These are phyloP conservation scores for Rhynchopsitta pachyrhyncha DNA, from an alignment of 2,113 vertebrate species.

Conservation along the genomic window DNA sequence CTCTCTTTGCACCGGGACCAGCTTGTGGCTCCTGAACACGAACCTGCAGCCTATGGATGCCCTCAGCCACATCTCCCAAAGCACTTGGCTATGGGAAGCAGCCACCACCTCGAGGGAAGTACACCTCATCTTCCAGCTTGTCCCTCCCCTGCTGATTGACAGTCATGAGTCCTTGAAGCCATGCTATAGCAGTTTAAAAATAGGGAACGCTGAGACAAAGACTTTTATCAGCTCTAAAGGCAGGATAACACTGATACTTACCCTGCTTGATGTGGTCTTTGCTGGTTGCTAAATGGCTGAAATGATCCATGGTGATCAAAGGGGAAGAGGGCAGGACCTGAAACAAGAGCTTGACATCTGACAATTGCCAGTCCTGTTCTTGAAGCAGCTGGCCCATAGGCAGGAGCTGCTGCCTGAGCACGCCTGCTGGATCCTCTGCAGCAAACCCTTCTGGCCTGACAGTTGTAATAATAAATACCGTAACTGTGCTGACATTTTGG, in stretches of 20 bases:
- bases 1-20: conserved; percentile 6
- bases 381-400: background rate
- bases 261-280: background rate
- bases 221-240: background rate
- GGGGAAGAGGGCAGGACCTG: background rate
- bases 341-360: background rate
- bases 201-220: conserved; percentile 5
- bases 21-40: background rate
- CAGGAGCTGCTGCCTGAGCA: background rate
- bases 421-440: background rate
- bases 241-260: background rate
- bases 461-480: conserved; percentile 30
- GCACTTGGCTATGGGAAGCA: background rate
- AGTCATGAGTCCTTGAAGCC: background rate
- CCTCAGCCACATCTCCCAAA: background rate
- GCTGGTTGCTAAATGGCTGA: background rate
- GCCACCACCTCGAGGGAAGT: background rate
- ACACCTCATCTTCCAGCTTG: background rate
- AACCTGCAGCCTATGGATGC: background rate
- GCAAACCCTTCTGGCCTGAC: conserved; percentile 27
- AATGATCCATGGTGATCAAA: background rate
- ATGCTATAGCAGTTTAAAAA: conserved; percentile 1
- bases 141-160: background rate
- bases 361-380: background rate
- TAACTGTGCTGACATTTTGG: background rate